Percentiles rank a stretch among this genome's conserved stretches.
These are phyloP conservation scores for Himalopsyche anomala DNA, from an alignment of 2,888 invertebrate species.

Conservation along the genomic window DNA sequence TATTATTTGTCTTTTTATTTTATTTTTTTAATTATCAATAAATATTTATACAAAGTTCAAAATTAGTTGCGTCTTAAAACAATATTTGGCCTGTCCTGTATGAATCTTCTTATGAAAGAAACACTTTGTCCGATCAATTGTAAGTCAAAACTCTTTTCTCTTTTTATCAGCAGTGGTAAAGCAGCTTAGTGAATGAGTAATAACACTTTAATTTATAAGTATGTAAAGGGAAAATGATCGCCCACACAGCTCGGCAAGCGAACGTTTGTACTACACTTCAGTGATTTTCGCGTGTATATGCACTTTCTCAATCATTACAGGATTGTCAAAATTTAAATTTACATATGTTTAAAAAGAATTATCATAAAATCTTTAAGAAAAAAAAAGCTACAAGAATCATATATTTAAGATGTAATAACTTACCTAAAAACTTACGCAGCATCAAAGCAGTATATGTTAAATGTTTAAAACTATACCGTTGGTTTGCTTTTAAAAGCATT, in stretches of 20 bases:
- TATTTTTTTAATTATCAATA: too few species aligned
- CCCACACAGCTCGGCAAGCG: neutral
- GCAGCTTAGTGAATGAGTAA: neutral
- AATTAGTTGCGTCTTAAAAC: too few species aligned
- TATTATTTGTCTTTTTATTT: too few species aligned
- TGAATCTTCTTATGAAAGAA: neutral
- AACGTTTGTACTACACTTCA: neutral
- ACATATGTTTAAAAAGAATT: neutral
- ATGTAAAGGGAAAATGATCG: neutral
- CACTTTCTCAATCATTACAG: neutral
- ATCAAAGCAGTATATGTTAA: too few species aligned
- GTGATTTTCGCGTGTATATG: neutral
- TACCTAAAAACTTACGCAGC: too few species aligned
- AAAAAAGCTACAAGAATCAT: neutral
- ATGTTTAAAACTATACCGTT: too few species aligned
- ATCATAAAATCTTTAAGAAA: neutral
- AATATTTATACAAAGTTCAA: too few species aligned
- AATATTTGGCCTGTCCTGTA: neutral
- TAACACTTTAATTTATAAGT: neutral
- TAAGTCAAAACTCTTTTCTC: neutral
- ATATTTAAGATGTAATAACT: too few species aligned
- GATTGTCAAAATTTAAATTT: neutral
- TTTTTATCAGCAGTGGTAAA: neutral
- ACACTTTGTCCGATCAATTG: constrained; percentile 20
- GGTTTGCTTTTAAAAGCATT: too few species aligned